These are phyloP conservation scores for Ochlodes sylvanus DNA, from an alignment of 2,888 invertebrate species.

Conservation along the genomic window DNA sequence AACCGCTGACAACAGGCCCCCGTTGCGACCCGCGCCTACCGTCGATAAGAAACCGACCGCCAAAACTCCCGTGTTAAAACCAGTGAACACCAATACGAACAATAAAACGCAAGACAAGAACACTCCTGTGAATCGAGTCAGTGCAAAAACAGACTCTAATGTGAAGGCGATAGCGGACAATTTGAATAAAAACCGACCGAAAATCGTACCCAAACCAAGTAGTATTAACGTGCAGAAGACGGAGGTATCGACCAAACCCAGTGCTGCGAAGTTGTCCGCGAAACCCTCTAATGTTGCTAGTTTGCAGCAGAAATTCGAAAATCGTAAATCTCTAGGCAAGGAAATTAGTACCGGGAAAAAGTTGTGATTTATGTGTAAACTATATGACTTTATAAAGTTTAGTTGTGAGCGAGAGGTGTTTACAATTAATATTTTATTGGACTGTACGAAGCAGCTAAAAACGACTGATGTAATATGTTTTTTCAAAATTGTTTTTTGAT, in stretches of 20 bases:
- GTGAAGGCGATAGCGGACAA: slow-evolving; percentile 78
- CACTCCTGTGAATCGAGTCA: slow-evolving; percentile 61
- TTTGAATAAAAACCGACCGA: slow-evolving; percentile 78
- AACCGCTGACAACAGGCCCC: slow-evolving; percentile 68
- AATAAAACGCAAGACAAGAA: slow-evolving; percentile 66
- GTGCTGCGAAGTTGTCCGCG: slow-evolving; percentile 77
- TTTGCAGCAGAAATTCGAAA: slow-evolving; percentile 92
- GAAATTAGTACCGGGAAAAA: slow-evolving; percentile 68
- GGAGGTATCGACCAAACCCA: slow-evolving; percentile 65
- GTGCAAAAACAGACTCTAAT: slow-evolving; percentile 71
- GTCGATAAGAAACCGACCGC: slow-evolving; percentile 74
- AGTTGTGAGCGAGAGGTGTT: not conserved
- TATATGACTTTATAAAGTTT: not conserved
- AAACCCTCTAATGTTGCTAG: slow-evolving; percentile 90
- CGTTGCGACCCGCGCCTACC: slow-evolving; percentile 65
- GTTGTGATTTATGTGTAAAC: slow-evolving; percentile 44
- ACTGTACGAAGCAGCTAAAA: slow-evolving; percentile 11
- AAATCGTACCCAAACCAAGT: slow-evolving; percentile 76
- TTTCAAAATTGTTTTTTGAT: not conserved
- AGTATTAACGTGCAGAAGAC: slow-evolving; percentile 61
- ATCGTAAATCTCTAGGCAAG: slow-evolving; percentile 78
- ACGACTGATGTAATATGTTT: slow-evolving; percentile 22
- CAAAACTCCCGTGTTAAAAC: slow-evolving; percentile 62
- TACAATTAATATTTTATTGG: not conserved
- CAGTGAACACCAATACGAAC: slow-evolving; percentile 57